phyloP scores from a whole-genome alignment of 2,797 vertebrate species.

The Luscinia megarhynchos region DNA sequence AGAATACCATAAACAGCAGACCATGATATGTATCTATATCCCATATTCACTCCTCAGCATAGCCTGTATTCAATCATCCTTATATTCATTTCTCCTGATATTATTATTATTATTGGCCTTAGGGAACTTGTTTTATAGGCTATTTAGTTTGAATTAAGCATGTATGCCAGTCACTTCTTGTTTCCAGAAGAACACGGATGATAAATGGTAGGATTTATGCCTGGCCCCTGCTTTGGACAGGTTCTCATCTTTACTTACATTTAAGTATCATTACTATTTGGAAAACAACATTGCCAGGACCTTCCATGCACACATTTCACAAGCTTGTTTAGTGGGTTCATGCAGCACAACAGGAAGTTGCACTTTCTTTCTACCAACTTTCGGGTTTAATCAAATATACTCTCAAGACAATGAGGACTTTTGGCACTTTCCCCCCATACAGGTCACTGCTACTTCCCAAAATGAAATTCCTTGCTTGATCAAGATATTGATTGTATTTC shows the following conservation, averaged over 20 bases:
- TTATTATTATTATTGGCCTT: conserved; percentile 69
- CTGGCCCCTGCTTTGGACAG: background rate
- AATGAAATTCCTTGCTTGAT: background rate
- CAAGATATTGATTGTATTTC: background rate
- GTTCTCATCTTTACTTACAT: background rate
- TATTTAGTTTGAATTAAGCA: conserved; percentile 79
- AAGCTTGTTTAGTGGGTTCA: background rate
- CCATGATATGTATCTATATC: conserved; percentile 44
- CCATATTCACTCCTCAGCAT: conserved; percentile 47
- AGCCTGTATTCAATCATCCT: conserved; percentile 77
- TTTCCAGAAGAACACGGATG: conserved; percentile 45
- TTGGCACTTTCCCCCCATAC: background rate
- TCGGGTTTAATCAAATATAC: background rate
- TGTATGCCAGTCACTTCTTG: conserved; percentile 49
- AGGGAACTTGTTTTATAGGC: conserved; percentile 77
- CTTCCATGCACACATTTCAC: background rate
- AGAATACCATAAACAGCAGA: conserved; percentile 33
- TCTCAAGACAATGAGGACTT: background rate
- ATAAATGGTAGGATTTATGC: conserved; percentile 58
- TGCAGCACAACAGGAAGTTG: background rate
- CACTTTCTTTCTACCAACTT: background rate
- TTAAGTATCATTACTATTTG: background rate
- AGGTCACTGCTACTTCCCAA: background rate
- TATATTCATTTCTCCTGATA: conserved; percentile 76
- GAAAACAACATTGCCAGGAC: background rate